Conservation (phyloP, 2,113 vertebrate genomes). For the western clawed frog (Xenopus tropicalis) region UCB_Xtro_10.0 CM004445.2:42622001-42622500, state of each 20-base stretch:
- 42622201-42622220: conserved; percentile 63
- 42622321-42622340: conserved; percentile 44
- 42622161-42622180: conserved; percentile 51
- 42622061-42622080: neutral
- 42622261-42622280: neutral
- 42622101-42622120: conserved; percentile 51
- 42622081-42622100: conserved; percentile 9
- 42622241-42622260: conserved; percentile 38
- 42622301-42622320: conserved; percentile 59
- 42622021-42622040: neutral
- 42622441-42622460: conserved; percentile 67
- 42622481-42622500: conserved; percentile 58
- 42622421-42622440: conserved; percentile 52
- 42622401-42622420: conserved; percentile 51
- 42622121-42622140: conserved; percentile 59
- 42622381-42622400: conserved; percentile 42
- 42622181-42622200: conserved; percentile 46
- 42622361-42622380: conserved; percentile 33
- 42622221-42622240: conserved; percentile 59
- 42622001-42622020: neutral
- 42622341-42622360: conserved; percentile 30
- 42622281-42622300: conserved; percentile 53
- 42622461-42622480: conserved; percentile 64
- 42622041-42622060: neutral
- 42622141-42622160: conserved; percentile 60